Evolutionary conservation across 2,797 vertebrate genomes (phyloP).

Genomic region (Sebastes aleutianus): DNA sequence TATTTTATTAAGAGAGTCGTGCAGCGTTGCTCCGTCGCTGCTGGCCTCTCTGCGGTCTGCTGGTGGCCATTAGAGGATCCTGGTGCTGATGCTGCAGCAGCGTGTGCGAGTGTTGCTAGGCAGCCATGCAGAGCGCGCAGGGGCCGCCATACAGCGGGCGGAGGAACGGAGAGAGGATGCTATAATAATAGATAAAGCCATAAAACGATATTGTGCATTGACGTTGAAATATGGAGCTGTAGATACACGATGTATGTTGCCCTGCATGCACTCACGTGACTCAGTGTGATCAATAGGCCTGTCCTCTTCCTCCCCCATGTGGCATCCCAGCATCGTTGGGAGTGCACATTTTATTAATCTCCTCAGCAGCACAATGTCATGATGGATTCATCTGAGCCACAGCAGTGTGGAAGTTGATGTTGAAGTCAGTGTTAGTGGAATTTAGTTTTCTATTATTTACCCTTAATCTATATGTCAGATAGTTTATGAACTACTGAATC

Average conservation of each 20-base stretch:
- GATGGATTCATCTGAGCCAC: not conserved
- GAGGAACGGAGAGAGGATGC: not conserved
- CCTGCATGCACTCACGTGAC: not conserved
- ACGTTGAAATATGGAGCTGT: not conserved
- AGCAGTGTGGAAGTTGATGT: not conserved
- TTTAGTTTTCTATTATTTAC: not conserved
- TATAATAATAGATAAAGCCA: not conserved
- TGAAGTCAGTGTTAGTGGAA: not conserved
- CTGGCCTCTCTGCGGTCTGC: conserved; percentile 42
- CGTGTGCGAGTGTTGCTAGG: conserved; percentile 80
- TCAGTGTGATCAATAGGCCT: not conserved
- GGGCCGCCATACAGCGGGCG: not conserved
- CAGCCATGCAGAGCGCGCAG: conserved; percentile 62
- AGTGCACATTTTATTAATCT: not conserved
- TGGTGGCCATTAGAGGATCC: conserved; percentile 62
- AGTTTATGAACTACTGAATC: not conserved
- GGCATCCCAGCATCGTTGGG: not conserved
- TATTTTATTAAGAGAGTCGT: not conserved
- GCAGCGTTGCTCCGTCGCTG: not conserved
- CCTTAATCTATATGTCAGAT: not conserved
- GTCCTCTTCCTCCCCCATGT: not conserved
- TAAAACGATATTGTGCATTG: not conserved
- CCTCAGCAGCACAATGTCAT: not conserved
- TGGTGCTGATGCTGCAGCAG: conserved; percentile 81
- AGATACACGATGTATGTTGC: not conserved